Evolutionary conservation across 2,113 vertebrate genomes (phyloP), one percentile per base, ranked within the genome.

Genomic region (Brachirus orientalis): DNA sequence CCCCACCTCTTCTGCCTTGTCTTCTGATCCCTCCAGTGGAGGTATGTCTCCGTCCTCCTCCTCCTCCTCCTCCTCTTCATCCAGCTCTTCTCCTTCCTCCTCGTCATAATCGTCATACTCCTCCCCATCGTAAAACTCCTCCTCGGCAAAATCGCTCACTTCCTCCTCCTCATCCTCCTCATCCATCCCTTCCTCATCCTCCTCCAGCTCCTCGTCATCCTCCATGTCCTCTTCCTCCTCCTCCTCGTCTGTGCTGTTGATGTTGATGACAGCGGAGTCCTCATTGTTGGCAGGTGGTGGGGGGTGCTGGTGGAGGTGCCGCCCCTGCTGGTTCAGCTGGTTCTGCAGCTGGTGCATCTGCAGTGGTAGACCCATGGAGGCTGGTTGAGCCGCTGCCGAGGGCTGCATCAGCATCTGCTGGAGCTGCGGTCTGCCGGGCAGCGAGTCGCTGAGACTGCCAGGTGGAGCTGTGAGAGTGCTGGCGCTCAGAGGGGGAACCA

Each of bases 161-260:
- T 95, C 94, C 1, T 95, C 94, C 2, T 94, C 94, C 0, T 95
- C 94, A 1, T 94, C 80, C 83, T 91, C 91, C 3, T 93, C 94
- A 2, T 94, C 94, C 37, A 75, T 35, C 7, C 70, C 92, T 80
- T 93, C 93, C 40, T 94, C 93, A 12, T 93, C 91, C 0, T 94
- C 93, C 0, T 92, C 93, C 43, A 94, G 88, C 2, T 95, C 94
- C 0, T 94, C 94, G 0, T 94, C 94, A 2, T 95, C 93, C 12
- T 95, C 94, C 64, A 94, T 90, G 47, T 94, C 95, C 0, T 94
- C 94, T 0, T 95, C 95, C 0, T 95, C 94, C 28, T 86, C 86
- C 4, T 96, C 95, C 0, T 96, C 95, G 4, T 96, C 95, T 0
- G 94, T 94, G 85, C 95, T 96, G 80, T 96, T 97, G 60, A 96